Conservation (phyloP, 2,888 invertebrate species). For the Dasypogon diadema region DNA sequence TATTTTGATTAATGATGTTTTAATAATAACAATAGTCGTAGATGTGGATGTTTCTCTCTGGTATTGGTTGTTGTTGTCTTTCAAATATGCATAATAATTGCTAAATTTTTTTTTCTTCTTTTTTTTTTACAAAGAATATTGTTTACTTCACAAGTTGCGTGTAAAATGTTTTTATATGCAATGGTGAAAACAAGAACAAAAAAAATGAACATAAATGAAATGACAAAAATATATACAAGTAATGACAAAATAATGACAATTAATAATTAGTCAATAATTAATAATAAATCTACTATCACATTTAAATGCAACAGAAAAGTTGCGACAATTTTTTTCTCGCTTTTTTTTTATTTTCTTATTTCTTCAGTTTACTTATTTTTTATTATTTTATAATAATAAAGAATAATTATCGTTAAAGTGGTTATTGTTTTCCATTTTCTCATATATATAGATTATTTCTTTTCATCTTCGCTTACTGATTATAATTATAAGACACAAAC, state of each 20-base stretch:
- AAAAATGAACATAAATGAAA: constrained; percentile 27
- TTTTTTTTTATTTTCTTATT: constrained; percentile 38
- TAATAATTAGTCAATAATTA: constrained; percentile 46
- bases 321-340: constrained; percentile 46
- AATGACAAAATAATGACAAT: constrained; percentile 26
- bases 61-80: background rate
- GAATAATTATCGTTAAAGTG: constrained; percentile 45
- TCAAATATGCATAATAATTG: constrained; percentile 44
- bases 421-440: constrained; percentile 32
- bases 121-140: constrained; percentile 29
- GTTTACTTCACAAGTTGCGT: constrained; percentile 5
- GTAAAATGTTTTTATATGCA: background rate
- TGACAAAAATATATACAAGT: constrained; percentile 36
- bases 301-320: constrained; percentile 58
- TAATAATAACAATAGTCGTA: constrained; percentile 34
- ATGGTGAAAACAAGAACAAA: constrained; percentile 9
- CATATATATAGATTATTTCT: constrained; percentile 39
- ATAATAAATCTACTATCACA: constrained; percentile 58
- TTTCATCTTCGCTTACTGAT: constrained; percentile 18
- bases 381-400: constrained; percentile 34
- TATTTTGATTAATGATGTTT: constrained; percentile 35
- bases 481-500: constrained; percentile 50
- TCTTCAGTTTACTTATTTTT: background rate
- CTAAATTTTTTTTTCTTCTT: constrained; percentile 21
- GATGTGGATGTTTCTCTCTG: constrained; percentile 15